Base-by-base conservation (phyloP, 2,797 vertebrate genomes). In the Sebastes paucispinis region DNA sequence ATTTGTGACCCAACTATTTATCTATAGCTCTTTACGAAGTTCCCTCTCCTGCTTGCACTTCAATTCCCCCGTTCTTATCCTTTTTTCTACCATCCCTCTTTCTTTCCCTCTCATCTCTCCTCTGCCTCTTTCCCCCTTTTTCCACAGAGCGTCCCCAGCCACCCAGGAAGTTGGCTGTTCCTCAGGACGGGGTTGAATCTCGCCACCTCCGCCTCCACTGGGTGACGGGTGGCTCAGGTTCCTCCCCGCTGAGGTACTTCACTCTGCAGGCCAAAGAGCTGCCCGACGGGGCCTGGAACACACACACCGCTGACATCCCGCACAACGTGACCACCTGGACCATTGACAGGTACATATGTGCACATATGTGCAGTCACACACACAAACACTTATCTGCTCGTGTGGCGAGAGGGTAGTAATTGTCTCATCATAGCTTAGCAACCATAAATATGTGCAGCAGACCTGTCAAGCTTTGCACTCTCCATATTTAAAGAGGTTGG, bases 221-320 rank as follows among this genome's bases (percentile, higher is more conserved):
- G 98, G 87, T 97, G 63, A 97, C 95, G 0, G 97, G 98, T 4
- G 95, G 96, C 0, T 96, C 98, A 0, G 97, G 97, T 1, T 97
- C 97, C 1, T 98, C 98, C 1, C 98, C 98, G 0, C 94, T 99
- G 75, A 96, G 98, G 0, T 99, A 98, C 90, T 97, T 98, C 85
- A 98, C 97, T 0, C 92, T 98, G 10, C 97, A 99, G 92, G 91
- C 95, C 29, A 96, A 94, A 57, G 96, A 98, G 88, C 95, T 98
- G 84, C 98, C 98, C 0, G 36, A 29, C 0, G 96, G 95, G 6
- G 95, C 91, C 34, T 99, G 98, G 98, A 95, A 85, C 69, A 96
- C 95, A 10, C 97, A 97, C 90, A 96, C 95, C 13, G 95, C 96
- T 0, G 96, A 97, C 86, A 73, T 99, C 92, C 96, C 95, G 63